These are phyloP conservation scores for Atherinosoma microstoma DNA, from an alignment of 2,797 vertebrate species.

Conservation along the genomic window DNA sequence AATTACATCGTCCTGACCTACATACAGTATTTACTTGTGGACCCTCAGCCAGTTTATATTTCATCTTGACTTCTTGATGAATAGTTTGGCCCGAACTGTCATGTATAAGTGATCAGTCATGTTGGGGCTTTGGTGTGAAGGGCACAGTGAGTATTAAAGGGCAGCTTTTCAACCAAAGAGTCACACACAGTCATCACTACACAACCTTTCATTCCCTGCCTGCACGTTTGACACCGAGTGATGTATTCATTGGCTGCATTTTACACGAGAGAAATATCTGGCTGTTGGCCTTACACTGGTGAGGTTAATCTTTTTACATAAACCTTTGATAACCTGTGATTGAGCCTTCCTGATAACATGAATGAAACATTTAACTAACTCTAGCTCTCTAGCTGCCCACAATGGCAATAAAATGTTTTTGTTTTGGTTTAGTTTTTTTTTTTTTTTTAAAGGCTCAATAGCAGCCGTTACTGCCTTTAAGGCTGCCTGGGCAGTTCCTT, in stretches of 20 bases:
- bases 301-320: slow-evolving; percentile 67
- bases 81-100: slow-evolving; percentile 42
- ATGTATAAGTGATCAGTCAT: slow-evolving; percentile 44
- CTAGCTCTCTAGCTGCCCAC: background rate
- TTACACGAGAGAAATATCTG: slow-evolving; percentile 30
- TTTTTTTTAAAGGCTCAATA: no score
- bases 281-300: background rate
- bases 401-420: background rate
- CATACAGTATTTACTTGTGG: slow-evolving; percentile 14
- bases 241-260: slow-evolving; percentile 42
- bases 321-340: slow-evolving; percentile 49
- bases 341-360: slow-evolving; percentile 15
- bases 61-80: slow-evolving; percentile 35
- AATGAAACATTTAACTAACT: slow-evolving; percentile 28
- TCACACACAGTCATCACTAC: slow-evolving; percentile 8
- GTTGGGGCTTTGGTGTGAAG: slow-evolving; percentile 43
- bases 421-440: no score
- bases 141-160: slow-evolving; percentile 43
- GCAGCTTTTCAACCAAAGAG: slow-evolving; percentile 20
- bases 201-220: slow-evolving; percentile 43
- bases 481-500: no score
- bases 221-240: slow-evolving; percentile 33
- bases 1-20: slow-evolving; percentile 6
- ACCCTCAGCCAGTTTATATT: slow-evolving; percentile 37
- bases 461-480: no score